Conservation (phyloP, 2,797 vertebrate species). For the Philypnodon macrostomus region DNA sequence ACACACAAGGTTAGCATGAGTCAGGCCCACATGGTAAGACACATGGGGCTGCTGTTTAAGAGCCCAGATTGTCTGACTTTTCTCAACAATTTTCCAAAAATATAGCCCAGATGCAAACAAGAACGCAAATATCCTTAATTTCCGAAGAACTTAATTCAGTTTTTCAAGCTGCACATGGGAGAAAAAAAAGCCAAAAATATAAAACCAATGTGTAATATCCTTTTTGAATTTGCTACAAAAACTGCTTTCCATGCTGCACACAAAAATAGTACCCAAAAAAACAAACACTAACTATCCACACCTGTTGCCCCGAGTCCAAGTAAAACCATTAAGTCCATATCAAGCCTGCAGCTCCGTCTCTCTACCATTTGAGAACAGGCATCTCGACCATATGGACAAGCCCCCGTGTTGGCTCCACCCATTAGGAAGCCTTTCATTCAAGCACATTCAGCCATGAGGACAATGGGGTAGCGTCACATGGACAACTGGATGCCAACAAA, state of each 20-base stretch:
- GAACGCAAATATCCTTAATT: too few relatives aligned
- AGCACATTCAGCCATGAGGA: conserved; percentile 21
- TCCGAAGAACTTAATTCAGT: too few relatives aligned
- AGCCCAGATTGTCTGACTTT: neutral
- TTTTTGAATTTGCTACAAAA: neutral
- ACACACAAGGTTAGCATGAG: conserved; percentile 21
- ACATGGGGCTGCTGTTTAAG: neutral
- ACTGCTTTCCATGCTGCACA: neutral
- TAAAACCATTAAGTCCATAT: conserved; percentile 33
- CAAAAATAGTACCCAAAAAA: neutral
- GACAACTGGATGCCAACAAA: conserved; percentile 1
- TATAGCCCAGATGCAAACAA: neutral
- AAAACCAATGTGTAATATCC: neutral
- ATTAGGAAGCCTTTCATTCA: conserved; percentile 19
- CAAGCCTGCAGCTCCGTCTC: conserved; percentile 19
- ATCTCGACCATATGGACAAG: conserved; percentile 29
- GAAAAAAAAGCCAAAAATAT: neutral
- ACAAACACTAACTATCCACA: conserved; percentile 33
- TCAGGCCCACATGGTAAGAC: conserved; percentile 31
- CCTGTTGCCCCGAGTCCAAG: conserved; percentile 33
- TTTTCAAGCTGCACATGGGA: too few relatives aligned
- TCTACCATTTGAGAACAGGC: conserved; percentile 15
- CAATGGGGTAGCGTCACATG: conserved; percentile 10
- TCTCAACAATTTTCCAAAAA: conserved; percentile 9
- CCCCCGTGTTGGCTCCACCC: conserved; percentile 39